A percentile compares a stretch with the other conserved stretches of the same genome.
Evolutionary conservation across 2,113 vertebrate genomes (phyloP).

Genomic region (Thunnus maccoyii): DNA sequence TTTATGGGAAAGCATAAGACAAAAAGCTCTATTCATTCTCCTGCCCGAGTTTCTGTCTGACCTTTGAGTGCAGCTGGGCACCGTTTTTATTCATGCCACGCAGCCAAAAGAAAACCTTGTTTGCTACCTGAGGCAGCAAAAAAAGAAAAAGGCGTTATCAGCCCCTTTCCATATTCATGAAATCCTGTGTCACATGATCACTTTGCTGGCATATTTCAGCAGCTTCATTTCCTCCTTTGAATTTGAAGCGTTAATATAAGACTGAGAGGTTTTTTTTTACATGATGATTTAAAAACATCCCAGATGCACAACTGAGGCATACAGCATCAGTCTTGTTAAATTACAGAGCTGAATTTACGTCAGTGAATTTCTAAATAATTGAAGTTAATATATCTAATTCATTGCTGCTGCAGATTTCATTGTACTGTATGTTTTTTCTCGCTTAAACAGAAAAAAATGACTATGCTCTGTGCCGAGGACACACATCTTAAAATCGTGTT

Average conservation of each 20-base stretch:
- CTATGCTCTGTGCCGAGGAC: no score
- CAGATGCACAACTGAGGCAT: not conserved
- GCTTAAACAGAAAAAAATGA: no score
- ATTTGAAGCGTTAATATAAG: constrained; percentile 3
- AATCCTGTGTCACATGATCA: constrained; percentile 7
- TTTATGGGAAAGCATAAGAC: not conserved
- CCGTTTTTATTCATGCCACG: constrained; percentile 22
- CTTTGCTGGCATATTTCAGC: not conserved
- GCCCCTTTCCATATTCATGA: constrained; percentile 40
- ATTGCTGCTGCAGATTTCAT: not conserved
- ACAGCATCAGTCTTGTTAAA: not conserved
- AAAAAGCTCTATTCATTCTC: constrained; percentile 27
- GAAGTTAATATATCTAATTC: not conserved
- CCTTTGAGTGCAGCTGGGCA: constrained; percentile 49
- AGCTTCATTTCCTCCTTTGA: constrained; percentile 1
- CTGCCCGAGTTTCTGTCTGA: constrained; percentile 36
- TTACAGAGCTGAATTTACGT: not conserved
- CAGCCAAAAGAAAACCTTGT: constrained; percentile 16
- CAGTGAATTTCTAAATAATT: not conserved
- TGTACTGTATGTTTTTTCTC: not conserved
- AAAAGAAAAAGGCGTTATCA: constrained; percentile 15
- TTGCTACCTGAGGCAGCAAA: constrained; percentile 22
- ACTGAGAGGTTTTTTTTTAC: not conserved
- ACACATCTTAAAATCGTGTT: no score
- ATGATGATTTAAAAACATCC: not conserved